Evolutionary conservation across 1,140 invertebrate species (phyloP).

Genomic region (Schlechtendalia chinensis): DNA sequence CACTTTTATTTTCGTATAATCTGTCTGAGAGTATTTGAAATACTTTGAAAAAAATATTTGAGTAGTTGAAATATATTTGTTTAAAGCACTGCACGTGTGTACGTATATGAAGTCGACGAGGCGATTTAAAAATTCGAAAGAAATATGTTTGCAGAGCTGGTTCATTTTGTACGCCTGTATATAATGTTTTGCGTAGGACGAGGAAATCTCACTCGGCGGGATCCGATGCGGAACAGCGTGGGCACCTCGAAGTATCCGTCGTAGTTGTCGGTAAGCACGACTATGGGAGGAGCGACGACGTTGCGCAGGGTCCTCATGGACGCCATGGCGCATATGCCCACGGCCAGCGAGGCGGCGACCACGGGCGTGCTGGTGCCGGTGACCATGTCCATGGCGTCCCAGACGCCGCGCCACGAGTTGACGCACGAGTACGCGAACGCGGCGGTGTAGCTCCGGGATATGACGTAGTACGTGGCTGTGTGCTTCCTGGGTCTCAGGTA

Average conservation of each 20-base stretch:
- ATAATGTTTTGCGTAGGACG: no score
- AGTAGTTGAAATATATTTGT: no score
- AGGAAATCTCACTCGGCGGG: constrained; percentile 62
- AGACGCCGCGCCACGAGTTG: constrained; percentile 80
- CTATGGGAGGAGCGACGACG: constrained; percentile 76
- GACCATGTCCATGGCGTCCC: constrained; percentile 71
- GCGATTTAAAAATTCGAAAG: no score
- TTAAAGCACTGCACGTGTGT: no score
- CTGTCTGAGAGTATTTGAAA: no score
- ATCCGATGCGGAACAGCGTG: constrained; percentile 69
- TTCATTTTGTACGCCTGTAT: no score
- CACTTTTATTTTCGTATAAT: no score
- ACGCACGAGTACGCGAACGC: constrained; percentile 75
- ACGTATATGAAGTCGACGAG: no score
- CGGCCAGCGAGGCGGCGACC: constrained; percentile 63
- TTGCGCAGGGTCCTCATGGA: constrained; percentile 70
- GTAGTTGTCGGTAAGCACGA: constrained; percentile 69
- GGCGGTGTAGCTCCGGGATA: constrained; percentile 72
- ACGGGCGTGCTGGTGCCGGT: constrained; percentile 63
- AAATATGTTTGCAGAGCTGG: no score
- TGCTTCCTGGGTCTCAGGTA: constrained; percentile 65
- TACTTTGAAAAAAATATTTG: no score
- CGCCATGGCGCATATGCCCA: constrained; percentile 63
- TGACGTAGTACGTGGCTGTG: constrained; percentile 67
- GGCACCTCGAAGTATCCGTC: constrained; percentile 77